Evolutionary conservation across 2,113 vertebrate species (phyloP).

Genomic region (Zeus faber): DNA sequence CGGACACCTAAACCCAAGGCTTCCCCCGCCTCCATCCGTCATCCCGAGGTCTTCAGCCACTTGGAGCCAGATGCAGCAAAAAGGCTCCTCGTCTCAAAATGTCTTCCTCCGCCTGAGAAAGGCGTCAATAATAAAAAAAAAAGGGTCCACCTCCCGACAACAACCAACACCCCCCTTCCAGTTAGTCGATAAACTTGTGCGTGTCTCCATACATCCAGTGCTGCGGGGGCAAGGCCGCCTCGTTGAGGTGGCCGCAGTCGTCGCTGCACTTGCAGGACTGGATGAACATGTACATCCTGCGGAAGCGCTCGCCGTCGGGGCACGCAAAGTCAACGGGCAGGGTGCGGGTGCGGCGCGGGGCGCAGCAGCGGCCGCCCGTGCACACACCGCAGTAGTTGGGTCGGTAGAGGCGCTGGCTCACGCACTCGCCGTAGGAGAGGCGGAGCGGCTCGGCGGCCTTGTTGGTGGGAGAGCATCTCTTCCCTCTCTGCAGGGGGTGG

Average conservation of each 20-base stretch:
- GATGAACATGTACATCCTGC: constrained; percentile 76
- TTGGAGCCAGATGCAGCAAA: constrained; percentile 28
- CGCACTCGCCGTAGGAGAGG: constrained; percentile 73
- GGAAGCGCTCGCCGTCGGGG: constrained; percentile 68
- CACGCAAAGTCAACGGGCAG: constrained; percentile 73
- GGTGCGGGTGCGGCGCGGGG: constrained; percentile 73
- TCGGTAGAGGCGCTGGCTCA: constrained; percentile 70
- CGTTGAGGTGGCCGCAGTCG: constrained; percentile 72
- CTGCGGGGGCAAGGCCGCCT: constrained; percentile 66
- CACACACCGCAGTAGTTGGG: constrained; percentile 78
- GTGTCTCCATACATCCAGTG: constrained; percentile 73
- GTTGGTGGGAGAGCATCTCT: constrained; percentile 71
- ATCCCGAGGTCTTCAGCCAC: constrained; percentile 12
- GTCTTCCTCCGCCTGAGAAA: not conserved
- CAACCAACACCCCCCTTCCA: not conserved
- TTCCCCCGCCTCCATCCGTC: not conserved
- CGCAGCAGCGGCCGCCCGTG: constrained; percentile 74
- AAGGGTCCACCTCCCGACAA: too few relatives aligned
- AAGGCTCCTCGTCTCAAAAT: not conserved
- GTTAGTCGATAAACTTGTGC: constrained; percentile 70
- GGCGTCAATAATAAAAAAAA: too few relatives aligned
- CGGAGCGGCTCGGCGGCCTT: constrained; percentile 62
- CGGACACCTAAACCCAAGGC: constrained; percentile 17
- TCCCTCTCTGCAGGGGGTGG: constrained; percentile 58
- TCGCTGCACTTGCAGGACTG: constrained; percentile 77